phyloP scores from a whole-genome alignment of 2,797 vertebrate genomes.

The Pelobates cultripes region DNA sequence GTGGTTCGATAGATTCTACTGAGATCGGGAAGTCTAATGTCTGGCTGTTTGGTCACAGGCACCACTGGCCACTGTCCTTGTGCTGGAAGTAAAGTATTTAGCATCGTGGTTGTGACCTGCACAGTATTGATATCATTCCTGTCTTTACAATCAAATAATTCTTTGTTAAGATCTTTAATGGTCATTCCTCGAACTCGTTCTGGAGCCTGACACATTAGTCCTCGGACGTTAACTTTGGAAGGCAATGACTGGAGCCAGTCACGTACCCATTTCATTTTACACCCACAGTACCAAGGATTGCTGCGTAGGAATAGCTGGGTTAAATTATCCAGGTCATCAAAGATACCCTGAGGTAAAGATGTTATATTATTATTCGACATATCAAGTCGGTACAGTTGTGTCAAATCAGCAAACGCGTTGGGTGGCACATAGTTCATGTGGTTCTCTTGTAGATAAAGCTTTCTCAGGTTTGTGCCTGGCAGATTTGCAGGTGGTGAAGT shows the following conservation, averaged over 20 bases:
- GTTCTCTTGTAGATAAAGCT: constrained; percentile 98
- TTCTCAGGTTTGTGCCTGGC: constrained; percentile 90
- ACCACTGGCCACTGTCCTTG: constrained; percentile 86
- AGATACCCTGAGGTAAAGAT: constrained; percentile 94
- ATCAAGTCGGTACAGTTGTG: constrained; percentile 95
- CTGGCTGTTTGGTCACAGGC: constrained; percentile 90
- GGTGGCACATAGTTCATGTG: constrained; percentile 93
- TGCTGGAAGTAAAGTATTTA: constrained; percentile 82
- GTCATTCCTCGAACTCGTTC: constrained; percentile 98
- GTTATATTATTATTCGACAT: constrained; percentile 98
- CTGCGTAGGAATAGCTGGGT: constrained; percentile 95
- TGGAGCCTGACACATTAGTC: constrained; percentile 98
- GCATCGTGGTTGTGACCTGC: constrained; percentile 84
- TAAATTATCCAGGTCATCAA: constrained; percentile 98
- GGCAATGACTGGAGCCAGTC: constrained; percentile 94
- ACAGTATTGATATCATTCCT: constrained; percentile 75
- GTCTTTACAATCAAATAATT: constrained; percentile 91
- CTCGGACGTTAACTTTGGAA: constrained; percentile 93
- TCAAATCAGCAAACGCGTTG: constrained; percentile 92
- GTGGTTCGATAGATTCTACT: constrained; percentile 89
- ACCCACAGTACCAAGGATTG: constrained; percentile 98
- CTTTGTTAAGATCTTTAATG: constrained; percentile 92
- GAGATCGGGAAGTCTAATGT: constrained; percentile 83
- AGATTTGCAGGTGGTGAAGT: constrained; percentile 92
- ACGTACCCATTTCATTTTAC: constrained; percentile 98